Conservation (phyloP, 1,140 invertebrate species). For the Steinernema khuongi region DNA sequence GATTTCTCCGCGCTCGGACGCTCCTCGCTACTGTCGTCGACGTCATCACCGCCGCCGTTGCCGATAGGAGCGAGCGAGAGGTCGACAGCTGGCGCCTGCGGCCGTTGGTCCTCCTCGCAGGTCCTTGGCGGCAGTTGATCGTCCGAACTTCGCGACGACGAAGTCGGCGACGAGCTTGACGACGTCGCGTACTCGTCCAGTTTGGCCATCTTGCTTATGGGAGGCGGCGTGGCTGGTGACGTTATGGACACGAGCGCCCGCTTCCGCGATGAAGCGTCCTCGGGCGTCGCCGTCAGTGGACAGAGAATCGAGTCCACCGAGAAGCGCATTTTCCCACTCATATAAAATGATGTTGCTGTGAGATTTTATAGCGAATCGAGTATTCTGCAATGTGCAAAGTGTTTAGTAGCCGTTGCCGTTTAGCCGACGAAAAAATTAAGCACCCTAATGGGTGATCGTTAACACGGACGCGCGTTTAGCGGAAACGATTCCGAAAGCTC, state of each 20-base stretch:
- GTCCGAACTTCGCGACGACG: no score
- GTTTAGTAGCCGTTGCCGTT: background rate
- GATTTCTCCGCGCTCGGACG: background rate
- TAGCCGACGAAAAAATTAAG: no score
- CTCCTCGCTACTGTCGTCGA: background rate
- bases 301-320: conserved; percentile 8
- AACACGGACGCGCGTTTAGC: no score
- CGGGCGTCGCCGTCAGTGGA: conserved; percentile 10
- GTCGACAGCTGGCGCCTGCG: background rate
- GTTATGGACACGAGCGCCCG: no score
- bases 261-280: background rate
- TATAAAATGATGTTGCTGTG: background rate
- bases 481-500: no score
- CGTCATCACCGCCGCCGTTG: background rate
- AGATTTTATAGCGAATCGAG: background rate
- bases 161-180: conserved; percentile 6
- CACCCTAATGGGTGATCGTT: no score
- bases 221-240: background rate
- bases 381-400: conserved; percentile 7
- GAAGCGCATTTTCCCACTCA: conserved; percentile 15
- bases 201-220: background rate
- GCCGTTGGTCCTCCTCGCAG: background rate
- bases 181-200: conserved; percentile 1
- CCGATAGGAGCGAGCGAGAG: no score
- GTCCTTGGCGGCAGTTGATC: no score